A percentile compares a stretch with the other conserved stretches of the same genome.
phyloP scores from a whole-genome alignment of 2,113 vertebrate genomes.

The Coryphaenoides rupestris region DNA sequence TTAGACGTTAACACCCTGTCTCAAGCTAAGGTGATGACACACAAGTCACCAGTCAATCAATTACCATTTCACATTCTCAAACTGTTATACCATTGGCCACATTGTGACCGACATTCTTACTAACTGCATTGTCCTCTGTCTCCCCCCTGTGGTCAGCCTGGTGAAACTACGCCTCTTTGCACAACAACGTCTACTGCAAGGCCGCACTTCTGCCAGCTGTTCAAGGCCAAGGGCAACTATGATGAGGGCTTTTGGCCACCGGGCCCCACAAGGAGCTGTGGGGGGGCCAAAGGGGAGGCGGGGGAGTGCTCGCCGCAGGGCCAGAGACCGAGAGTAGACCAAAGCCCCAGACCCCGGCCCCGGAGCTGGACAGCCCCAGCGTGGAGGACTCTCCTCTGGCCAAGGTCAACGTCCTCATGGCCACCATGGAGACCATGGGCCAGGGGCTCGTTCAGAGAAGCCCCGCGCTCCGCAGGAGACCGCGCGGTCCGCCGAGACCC shows the following conservation, averaged over 20 bases:
- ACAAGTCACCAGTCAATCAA: neutral
- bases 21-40: slow-evolving; percentile 85
- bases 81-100: neutral
- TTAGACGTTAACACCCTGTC: slow-evolving; percentile 95
- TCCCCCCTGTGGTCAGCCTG: slow-evolving; percentile 69
- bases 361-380: slow-evolving; percentile 70
- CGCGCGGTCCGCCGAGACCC: slow-evolving; percentile 82
- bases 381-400: slow-evolving; percentile 90
- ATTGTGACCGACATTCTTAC: neutral
- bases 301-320: slow-evolving; percentile 48
- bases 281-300: slow-evolving; percentile 76
- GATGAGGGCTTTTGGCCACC: slow-evolving; percentile 98
- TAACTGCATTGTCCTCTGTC: neutral
- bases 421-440: slow-evolving; percentile 87
- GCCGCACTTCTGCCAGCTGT: slow-evolving; percentile 94
- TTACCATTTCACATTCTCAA: neutral
- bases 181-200: slow-evolving; percentile 94
- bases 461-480: slow-evolving; percentile 49
- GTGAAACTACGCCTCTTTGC: slow-evolving; percentile 90
- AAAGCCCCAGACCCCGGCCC: slow-evolving; percentile 23
- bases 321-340: slow-evolving; percentile 17
- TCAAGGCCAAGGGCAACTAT: slow-evolving; percentile 97
- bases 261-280: slow-evolving; percentile 93
- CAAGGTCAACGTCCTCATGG: slow-evolving; percentile 86
- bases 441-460: no score